Evolutionary conservation across 2,113 vertebrate genomes (phyloP).

Genomic region (Zootoca vivipara): DNA sequence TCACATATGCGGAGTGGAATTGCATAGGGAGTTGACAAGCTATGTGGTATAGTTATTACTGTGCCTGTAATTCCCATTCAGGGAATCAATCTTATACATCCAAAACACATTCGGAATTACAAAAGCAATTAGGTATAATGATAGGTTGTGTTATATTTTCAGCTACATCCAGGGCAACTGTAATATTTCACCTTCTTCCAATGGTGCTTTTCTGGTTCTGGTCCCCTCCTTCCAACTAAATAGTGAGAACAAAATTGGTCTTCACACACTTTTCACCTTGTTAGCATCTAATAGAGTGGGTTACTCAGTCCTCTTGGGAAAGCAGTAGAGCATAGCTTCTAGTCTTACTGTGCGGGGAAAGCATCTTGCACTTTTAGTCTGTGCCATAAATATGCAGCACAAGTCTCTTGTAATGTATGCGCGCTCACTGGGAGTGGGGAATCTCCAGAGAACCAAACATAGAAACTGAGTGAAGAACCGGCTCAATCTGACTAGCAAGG

Average conservation of each 20-base stretch:
- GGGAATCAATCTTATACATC: slow-evolving; percentile 5
- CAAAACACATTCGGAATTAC: not conserved
- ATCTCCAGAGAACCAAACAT: not conserved
- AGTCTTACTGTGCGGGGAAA: no score
- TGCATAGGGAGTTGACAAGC: slow-evolving; percentile 19
- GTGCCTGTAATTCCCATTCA: slow-evolving; percentile 13
- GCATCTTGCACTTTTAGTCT: not conserved
- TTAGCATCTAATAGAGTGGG: not conserved
- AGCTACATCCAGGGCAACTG: slow-evolving; percentile 9
- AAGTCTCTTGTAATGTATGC: not conserved
- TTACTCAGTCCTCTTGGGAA: not conserved
- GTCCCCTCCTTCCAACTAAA: not conserved
- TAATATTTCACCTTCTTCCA: slow-evolving; percentile 5
- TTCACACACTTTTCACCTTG: not conserved
- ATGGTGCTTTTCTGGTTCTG: not conserved
- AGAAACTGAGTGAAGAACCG: not conserved
- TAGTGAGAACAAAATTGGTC: slow-evolving; percentile 15
- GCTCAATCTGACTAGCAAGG: not conserved
- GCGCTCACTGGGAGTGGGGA: not conserved
- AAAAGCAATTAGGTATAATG: slow-evolving; percentile 19
- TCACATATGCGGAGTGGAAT: not conserved
- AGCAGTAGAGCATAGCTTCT: not conserved
- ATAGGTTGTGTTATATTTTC: not conserved
- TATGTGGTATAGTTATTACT: slow-evolving; percentile 30
- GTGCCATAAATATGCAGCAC: not conserved